Conservation (phyloP, 1,140 invertebrate genomes). For the Listronotus oregonensis region DNA sequence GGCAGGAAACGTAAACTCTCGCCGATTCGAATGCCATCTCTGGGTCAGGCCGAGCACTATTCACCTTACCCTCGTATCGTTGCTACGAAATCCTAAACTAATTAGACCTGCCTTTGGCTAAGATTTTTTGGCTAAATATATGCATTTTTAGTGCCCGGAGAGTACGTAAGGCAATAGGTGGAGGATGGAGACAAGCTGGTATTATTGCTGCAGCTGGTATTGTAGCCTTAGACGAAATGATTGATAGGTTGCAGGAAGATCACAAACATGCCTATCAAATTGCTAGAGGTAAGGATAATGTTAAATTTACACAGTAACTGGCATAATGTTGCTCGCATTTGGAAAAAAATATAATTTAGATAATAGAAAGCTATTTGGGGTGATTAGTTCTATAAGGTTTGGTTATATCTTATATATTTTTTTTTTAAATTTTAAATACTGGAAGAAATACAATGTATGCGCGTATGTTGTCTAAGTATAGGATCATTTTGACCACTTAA, state of each 20-base stretch:
- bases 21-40: no score
- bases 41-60: no score
- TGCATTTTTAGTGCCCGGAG: conserved; percentile 67
- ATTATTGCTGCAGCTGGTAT: conserved; percentile 87
- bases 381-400: no score
- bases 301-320: not conserved
- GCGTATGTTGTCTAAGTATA: not conserved
- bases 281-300: conserved; percentile 64
- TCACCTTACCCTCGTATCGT: no score
- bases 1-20: no score
- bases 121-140: no score
- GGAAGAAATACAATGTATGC: no score
- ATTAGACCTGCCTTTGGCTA: no score
- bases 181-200: conserved; percentile 90
- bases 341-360: conserved; percentile 14
- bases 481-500: no score
- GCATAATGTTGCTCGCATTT: conserved; percentile 33
- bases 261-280: conserved; percentile 73
- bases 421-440: no score
- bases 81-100: no score
- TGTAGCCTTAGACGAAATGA: conserved; percentile 77
- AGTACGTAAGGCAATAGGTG: conserved; percentile 84
- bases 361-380: not conserved
- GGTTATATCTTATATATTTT: no score
- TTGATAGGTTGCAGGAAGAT: conserved; percentile 72